These are phyloP conservation scores for Gadus chalcogrammus DNA, from an alignment of 2,113 vertebrate genomes.

Conservation along the genomic window DNA sequence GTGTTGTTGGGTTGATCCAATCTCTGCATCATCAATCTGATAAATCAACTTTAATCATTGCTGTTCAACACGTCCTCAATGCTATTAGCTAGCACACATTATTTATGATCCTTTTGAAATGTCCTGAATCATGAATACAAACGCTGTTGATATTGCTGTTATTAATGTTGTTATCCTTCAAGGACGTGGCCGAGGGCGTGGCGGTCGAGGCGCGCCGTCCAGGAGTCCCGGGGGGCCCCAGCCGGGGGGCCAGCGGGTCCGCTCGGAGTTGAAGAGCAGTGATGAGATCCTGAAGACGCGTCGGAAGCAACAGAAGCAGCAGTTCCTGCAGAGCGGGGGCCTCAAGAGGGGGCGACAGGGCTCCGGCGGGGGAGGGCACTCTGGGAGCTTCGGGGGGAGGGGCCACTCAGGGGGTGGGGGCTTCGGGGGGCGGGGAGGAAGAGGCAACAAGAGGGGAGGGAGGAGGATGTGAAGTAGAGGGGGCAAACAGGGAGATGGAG, in stretches of 20 bases:
- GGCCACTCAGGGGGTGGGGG: conserved; percentile 66
- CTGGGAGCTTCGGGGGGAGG: conserved; percentile 88
- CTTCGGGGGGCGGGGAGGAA: not conserved
- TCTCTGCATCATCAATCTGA: too few relatives aligned
- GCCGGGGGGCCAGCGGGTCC: conserved; percentile 51
- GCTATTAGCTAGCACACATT: too few relatives aligned
- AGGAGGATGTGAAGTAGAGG: not conserved
- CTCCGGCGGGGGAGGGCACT: conserved; percentile 62
- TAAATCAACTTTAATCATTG: too few relatives aligned
- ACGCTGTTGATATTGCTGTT: too few relatives aligned
- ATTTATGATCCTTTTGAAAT: too few relatives aligned
- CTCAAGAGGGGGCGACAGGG: conserved; percentile 77
- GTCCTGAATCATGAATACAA: too few relatives aligned
- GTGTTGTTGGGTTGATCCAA: too few relatives aligned
- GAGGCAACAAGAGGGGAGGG: not conserved
- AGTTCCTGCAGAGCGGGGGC: conserved; percentile 86
- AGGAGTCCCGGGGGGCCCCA: not conserved
- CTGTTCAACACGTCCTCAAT: too few relatives aligned
- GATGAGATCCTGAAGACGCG: conserved; percentile 91
- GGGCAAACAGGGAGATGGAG: not conserved
- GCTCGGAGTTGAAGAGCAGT: conserved; percentile 83
- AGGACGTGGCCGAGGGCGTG: conserved; percentile 45
- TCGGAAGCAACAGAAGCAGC: conserved; percentile 77
- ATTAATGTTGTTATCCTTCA: not conserved
- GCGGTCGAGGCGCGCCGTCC: not conserved